These are phyloP conservation scores for Drosophila grimshawi DNA, from an alignment of 1,140 invertebrate genomes.

Conservation along the genomic window DNA sequence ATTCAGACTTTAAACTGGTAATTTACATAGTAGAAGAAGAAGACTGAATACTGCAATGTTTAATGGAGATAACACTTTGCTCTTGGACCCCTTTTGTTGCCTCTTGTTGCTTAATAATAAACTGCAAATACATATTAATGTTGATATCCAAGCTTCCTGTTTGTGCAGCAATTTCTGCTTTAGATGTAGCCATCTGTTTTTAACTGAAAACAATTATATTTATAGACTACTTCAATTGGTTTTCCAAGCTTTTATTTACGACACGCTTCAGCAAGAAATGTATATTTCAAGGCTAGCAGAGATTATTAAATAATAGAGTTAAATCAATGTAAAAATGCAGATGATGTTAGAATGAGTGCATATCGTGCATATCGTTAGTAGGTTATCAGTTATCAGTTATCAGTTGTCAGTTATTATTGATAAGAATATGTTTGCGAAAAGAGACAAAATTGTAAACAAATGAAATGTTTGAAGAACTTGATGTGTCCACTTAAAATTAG, in stretches of 20 bases:
- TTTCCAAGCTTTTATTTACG: no score
- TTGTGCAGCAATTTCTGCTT: slow-evolving; percentile 48
- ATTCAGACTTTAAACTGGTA: slow-evolving; percentile 62
- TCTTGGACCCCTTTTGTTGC: slow-evolving; percentile 5
- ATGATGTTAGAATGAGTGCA: no score
- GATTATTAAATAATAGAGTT: background rate
- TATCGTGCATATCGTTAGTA: background rate
- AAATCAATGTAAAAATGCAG: background rate
- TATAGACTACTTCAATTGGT: background rate
- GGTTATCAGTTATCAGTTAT: background rate
- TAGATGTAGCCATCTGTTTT: slow-evolving; percentile 18
- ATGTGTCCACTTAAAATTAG: no score
- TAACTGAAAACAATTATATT: background rate
- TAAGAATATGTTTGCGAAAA: background rate
- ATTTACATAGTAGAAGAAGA: slow-evolving; percentile 19
- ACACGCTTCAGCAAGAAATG: no score
- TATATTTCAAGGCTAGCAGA: no score
- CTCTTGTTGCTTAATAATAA: background rate
- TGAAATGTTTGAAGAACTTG: background rate
- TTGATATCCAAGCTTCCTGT: slow-evolving; percentile 54
- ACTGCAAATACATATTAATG: slow-evolving; percentile 6
- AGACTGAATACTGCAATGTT: background rate
- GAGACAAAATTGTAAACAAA: background rate
- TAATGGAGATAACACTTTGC: background rate
- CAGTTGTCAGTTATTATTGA: background rate